Evolutionary conservation across 1,140 invertebrate genomes (phyloP).

Genomic region (Rhizoglyphus robini): DNA sequence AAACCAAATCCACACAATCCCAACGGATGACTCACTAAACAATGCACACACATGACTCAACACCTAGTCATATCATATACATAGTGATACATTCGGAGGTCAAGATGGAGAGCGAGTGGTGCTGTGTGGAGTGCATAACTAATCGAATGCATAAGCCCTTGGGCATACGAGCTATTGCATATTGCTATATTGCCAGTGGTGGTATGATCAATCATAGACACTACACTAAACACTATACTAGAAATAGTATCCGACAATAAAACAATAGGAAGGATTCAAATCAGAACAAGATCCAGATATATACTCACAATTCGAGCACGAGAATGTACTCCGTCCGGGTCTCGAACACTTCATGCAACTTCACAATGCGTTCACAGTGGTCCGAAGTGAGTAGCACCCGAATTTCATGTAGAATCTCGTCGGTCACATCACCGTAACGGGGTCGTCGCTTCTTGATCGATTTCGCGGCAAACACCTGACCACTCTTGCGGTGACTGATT

Average conservation of each 20-base stretch:
- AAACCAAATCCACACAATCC: too few relatives aligned
- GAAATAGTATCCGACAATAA: background rate
- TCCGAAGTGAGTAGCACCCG: slow-evolving; percentile 70
- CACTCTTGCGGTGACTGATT: slow-evolving; percentile 66
- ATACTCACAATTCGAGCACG: slow-evolving; percentile 65
- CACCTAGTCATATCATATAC: too few relatives aligned
- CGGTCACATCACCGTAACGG: slow-evolving; percentile 58
- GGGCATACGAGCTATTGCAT: too few relatives aligned
- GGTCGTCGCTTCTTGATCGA: slow-evolving; percentile 76
- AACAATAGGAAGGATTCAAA: background rate
- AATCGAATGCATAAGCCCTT: too few relatives aligned
- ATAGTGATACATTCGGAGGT: too few relatives aligned
- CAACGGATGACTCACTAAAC: too few relatives aligned
- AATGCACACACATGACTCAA: too few relatives aligned
- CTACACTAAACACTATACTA: too few relatives aligned
- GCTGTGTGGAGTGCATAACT: too few relatives aligned
- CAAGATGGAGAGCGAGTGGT: too few relatives aligned
- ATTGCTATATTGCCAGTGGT: background rate
- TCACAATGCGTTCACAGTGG: slow-evolving; percentile 61
- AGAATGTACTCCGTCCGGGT: slow-evolving; percentile 66
- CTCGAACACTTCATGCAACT: slow-evolving; percentile 73
- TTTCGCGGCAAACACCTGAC: slow-evolving; percentile 81
- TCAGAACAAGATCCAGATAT: too few relatives aligned
- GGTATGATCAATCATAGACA: too few relatives aligned
- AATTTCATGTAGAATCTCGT: slow-evolving; percentile 72